phyloP scores from a whole-genome alignment of 2,113 vertebrate species.

The Synodontis membranacea region DNA sequence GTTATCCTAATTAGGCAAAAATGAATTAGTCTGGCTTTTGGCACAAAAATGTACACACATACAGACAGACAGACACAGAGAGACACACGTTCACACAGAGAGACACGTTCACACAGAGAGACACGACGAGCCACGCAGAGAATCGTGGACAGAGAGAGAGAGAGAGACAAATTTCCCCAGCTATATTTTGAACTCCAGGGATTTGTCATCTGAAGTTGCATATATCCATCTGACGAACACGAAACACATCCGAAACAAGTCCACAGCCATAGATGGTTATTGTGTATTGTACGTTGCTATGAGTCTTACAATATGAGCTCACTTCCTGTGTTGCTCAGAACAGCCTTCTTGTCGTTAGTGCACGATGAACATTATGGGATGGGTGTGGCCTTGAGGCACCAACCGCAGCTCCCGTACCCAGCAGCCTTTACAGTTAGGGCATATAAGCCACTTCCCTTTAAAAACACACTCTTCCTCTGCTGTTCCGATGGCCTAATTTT shows the following conservation, averaged over 20 bases:
- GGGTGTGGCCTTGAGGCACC: conserved; percentile 24
- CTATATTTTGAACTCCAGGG: not conserved
- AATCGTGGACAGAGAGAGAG: not conserved
- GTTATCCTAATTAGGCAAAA: not conserved
- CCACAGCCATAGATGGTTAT: not conserved
- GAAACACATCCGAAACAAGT: not conserved
- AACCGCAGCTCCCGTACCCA: conserved; percentile 11
- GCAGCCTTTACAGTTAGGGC: conserved; percentile 38
- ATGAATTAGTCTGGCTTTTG: not conserved
- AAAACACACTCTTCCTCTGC: conserved; percentile 50
- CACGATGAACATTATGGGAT: conserved; percentile 19
- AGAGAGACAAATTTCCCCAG: not conserved
- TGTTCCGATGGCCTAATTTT: conserved; percentile 38
- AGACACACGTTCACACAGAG: not conserved
- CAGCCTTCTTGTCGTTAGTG: not conserved
- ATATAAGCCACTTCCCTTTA: conserved; percentile 52
- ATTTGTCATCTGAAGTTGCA: not conserved
- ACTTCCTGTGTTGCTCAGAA: conserved; percentile 41
- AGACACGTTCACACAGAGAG: not conserved
- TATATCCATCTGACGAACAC: not conserved
- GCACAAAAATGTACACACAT: not conserved
- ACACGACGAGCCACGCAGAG: not conserved
- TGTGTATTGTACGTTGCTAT: not conserved
- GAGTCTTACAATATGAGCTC: conserved; percentile 25
- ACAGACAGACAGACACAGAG: not conserved